Evolutionary conservation across 2,797 vertebrate species (phyloP).

Genomic region (Oceanodroma leucorhoa): DNA sequence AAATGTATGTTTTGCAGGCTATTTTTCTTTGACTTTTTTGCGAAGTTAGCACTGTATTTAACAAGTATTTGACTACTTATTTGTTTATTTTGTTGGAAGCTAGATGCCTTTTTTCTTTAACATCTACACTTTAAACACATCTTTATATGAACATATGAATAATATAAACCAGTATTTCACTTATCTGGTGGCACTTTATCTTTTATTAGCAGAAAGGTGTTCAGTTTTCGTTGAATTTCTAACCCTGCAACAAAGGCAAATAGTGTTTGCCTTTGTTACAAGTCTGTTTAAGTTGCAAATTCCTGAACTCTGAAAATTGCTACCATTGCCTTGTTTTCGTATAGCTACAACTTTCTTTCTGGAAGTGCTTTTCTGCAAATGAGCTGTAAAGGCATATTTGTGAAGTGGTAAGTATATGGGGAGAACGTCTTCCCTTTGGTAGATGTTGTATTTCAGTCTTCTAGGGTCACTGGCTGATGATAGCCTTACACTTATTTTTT

Average conservation of each 20-base stretch:
- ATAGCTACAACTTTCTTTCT: background rate
- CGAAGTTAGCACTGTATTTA: background rate
- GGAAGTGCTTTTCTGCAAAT: background rate
- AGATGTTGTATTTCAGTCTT: background rate
- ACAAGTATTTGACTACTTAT: background rate
- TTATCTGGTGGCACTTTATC: background rate
- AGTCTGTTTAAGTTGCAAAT: background rate
- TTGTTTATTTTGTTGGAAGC: background rate
- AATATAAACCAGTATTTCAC: background rate
- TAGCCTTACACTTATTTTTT: background rate
- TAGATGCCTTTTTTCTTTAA: background rate
- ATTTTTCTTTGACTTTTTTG: background rate
- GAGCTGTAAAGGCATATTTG: background rate
- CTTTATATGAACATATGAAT: background rate
- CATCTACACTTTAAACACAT: background rate
- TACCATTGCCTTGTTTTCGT: background rate
- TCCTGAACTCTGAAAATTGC: constrained; percentile 2
- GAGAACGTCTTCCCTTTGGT: background rate
- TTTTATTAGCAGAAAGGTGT: background rate
- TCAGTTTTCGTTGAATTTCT: background rate
- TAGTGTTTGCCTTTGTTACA: background rate
- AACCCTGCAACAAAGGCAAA: background rate
- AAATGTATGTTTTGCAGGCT: background rate
- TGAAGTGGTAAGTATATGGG: background rate
- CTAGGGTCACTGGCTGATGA: background rate